Base-by-base conservation (phyloP, 2,113 vertebrate genomes). In the Gopherus flavomarginatus region DNA sequence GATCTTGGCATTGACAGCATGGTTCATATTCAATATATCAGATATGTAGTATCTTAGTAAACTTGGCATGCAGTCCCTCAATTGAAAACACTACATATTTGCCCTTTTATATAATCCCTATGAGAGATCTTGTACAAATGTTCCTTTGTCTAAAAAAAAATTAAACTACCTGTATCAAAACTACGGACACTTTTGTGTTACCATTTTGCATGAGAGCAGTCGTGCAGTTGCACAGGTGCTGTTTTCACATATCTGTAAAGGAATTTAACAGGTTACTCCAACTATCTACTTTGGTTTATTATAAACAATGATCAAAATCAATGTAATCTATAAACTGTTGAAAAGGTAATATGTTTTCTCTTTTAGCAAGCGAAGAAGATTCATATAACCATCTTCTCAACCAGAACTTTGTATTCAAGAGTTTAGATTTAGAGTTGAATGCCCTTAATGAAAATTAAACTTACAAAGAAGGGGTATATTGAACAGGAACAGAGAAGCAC, bases 381-480 rank as follows among this genome's bases (percentile, higher is more conserved):
- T 65, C 27, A 16, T 8, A 72, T 86, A 86, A 29, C n/a, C 86
- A 17, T 56, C 42, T 13, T 83, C 81, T 89, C 88, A 29, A 91
- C 84, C 31, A 69, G 75, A 53, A 59, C 38, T 86, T 0, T 0
- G 2, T 38, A 91, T 65, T 42, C 69, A 77, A 90, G 50, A 62
- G 16, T 38, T 35, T 50, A 94, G 81, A 81, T 84, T 89, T 92
- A 90, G 91, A 89, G 62, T 50, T 88, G 88, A 83, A 92, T 90
- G 69, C 27, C 54, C 77, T 88, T 90, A 42, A 84, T 93, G 84
- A 84, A 91, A 89, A 38, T 94, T 49, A 83, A n/a, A 89, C 72
- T 50, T 91, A 91, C 35, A 49, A 88, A 82, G 54, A 97, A 95
- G 90, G 85, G 78, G 88, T 91, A 96, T 81, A 93, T 85, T 97